Evolutionary conservation across 2,797 vertebrate species (phyloP), one percentile per base, ranked within the genome.

Genomic region (Enteromius radiatus): DNA sequence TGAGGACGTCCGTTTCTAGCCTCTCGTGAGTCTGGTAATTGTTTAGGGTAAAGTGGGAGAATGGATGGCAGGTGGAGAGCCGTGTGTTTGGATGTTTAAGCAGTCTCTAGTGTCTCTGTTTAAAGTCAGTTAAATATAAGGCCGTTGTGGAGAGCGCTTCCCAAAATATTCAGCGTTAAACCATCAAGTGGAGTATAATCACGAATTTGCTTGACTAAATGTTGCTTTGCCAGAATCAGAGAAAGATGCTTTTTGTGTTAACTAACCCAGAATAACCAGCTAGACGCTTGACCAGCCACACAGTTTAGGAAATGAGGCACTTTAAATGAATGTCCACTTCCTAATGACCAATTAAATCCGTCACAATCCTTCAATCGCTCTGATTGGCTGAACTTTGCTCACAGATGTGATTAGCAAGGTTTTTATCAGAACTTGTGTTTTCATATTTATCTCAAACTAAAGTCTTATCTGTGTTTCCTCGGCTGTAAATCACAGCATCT

Each of bases 401-500:
- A 52, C 10, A 26, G 19, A 71, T 80, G 78, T 5, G 26, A 61
- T 71, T 69, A 61, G 19, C 8, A 1, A 10, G 36, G 17, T 1
- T 56, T 69, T 59, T 59, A 45, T 80, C 78, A 38, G 45, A 65
- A 38, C 21, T 63, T 70, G 26, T 45, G 15, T n/a, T 68, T 33
- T 76, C 70, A 71, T 70, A 64, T 45, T 52, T 17, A 45, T 83
- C 45, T 74, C 65, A 43, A 78, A 84, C 83, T 33, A 3, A 33
- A 64, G 70, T 89, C 93, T 94, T 93, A 91, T 94, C 84, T 84
- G 41, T 38, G 91, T 94, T 93, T 94, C 93, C 92, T 92, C 91
- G 91, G 43, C 65, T 12, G 36, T 64, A 78, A 80, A 85, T 78
- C 73, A 64, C 68, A 85, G 78, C 94, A 98, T 99, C 97, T 98